A percentile compares a stretch with the other conserved stretches of the same genome.
Evolutionary conservation across 2,113 vertebrate genomes (phyloP).

Genomic region (Gavialis gangeticus): DNA sequence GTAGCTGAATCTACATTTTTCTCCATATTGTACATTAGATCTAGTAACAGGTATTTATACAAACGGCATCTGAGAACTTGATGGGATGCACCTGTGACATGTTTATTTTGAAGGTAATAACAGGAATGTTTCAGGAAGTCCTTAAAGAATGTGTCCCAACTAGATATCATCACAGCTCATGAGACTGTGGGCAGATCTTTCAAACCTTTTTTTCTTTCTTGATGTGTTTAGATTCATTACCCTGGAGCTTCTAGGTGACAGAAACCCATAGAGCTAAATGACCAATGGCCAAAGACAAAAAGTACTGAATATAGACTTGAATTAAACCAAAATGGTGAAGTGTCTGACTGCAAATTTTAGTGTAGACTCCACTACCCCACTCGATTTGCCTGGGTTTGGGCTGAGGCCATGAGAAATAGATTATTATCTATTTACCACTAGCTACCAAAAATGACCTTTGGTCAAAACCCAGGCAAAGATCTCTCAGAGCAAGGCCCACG

Average conservation of each 20-base stretch:
- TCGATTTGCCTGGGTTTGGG: background rate
- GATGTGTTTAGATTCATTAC: background rate
- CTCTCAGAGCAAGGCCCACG: background rate
- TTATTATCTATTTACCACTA: rapidly evolving
- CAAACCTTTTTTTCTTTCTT: background rate
- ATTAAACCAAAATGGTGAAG: background rate
- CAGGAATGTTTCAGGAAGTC: background rate
- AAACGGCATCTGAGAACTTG: background rate
- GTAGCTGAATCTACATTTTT: slow-evolving; percentile 43
- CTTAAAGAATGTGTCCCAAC: background rate
- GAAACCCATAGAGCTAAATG: background rate
- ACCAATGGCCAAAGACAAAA: background rate
- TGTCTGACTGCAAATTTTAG: background rate
- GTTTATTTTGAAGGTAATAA: background rate
- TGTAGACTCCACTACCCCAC: background rate
- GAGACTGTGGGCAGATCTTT: background rate
- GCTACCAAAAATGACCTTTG: background rate
- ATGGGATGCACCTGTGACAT: background rate
- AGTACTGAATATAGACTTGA: background rate
- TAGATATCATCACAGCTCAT: background rate
- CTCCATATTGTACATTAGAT: background rate
- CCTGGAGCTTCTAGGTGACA: background rate
- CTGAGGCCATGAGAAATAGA: background rate
- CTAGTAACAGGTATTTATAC: slow-evolving; percentile 14
- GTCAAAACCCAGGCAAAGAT: background rate